These are phyloP conservation scores for Oscheius sp. DNA, from an alignment of 2,888 invertebrate genomes.

Conservation along the genomic window DNA sequence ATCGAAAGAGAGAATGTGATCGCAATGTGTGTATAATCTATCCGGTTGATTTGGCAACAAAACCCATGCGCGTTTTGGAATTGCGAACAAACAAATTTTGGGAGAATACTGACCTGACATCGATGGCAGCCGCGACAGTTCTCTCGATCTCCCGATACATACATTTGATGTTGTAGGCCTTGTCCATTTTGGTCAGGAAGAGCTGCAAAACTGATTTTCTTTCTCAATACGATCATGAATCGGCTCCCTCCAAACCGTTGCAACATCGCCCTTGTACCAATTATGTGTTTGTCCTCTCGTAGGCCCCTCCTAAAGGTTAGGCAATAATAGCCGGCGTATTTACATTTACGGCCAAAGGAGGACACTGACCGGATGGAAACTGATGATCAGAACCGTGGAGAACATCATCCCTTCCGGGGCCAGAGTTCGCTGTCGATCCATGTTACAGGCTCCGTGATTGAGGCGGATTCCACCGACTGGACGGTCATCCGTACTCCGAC, in stretches of 20 bases:
- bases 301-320: not conserved
- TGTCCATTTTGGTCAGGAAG: constrained; percentile 72
- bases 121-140: constrained; percentile 65
- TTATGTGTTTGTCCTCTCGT: constrained; percentile 13
- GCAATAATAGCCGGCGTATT: not conserved
- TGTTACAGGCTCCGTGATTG: constrained; percentile 72
- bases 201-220: constrained; percentile 52
- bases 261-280: constrained; percentile 6
- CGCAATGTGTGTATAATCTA: constrained; percentile 8
- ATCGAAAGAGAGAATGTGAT: not conserved
- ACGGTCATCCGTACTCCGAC: constrained; percentile 56
- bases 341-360: constrained; percentile 6
- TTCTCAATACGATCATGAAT: too few relatives aligned
- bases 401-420: constrained; percentile 73
- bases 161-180: constrained; percentile 73
- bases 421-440: constrained; percentile 72
- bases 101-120: constrained; percentile 67
- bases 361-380: constrained; percentile 70
- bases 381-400: constrained; percentile 71
- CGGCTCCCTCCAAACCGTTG: not conserved
- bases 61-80: constrained; percentile 33
- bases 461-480: constrained; percentile 70
- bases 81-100: not conserved
- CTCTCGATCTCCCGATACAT: constrained; percentile 70
- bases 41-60: constrained; percentile 29